These are phyloP conservation scores for Drosophila phalerata DNA, from an alignment of 2,888 invertebrate genomes.

Conservation along the genomic window DNA sequence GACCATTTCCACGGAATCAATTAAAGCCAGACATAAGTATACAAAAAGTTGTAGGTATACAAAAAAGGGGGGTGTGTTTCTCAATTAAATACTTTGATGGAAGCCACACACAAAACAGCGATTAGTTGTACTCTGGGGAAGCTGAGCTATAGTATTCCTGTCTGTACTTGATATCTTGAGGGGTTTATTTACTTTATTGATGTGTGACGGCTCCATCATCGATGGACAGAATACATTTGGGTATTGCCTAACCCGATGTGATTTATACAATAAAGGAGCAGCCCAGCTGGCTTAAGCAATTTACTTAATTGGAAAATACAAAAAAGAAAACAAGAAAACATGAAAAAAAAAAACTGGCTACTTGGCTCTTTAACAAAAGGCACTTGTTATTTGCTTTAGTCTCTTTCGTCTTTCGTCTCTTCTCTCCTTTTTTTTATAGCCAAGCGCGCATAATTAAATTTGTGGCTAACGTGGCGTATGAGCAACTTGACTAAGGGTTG, in stretches of 20 bases:
- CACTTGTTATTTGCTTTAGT: constrained; percentile 41
- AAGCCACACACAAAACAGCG: constrained; percentile 31
- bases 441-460: constrained; percentile 73
- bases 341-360: constrained; percentile 10
- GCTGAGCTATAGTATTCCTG: neutral
- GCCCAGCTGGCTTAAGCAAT: constrained; percentile 67
- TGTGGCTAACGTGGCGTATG: constrained; percentile 63
- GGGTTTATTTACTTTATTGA: constrained; percentile 41
- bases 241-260: constrained; percentile 30
- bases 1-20: constrained; percentile 70
- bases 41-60: neutral
- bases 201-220: constrained; percentile 48
- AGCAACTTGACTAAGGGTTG: constrained; percentile 33
- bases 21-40: constrained; percentile 56
- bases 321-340: constrained; percentile 17
- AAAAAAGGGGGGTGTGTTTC: neutral
- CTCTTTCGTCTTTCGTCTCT: constrained; percentile 14
- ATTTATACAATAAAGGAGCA: constrained; percentile 37
- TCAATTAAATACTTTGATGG: constrained; percentile 30
- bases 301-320: constrained; percentile 73
- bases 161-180: constrained; percentile 9
- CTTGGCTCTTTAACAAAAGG: constrained; percentile 49
- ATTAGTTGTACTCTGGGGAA: constrained; percentile 27
- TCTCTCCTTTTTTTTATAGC: constrained; percentile 42
- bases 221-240: constrained; percentile 19